These are phyloP conservation scores for Etia nguti DNA, from an alignment of 2,113 vertebrate species.

Conservation along the genomic window DNA sequence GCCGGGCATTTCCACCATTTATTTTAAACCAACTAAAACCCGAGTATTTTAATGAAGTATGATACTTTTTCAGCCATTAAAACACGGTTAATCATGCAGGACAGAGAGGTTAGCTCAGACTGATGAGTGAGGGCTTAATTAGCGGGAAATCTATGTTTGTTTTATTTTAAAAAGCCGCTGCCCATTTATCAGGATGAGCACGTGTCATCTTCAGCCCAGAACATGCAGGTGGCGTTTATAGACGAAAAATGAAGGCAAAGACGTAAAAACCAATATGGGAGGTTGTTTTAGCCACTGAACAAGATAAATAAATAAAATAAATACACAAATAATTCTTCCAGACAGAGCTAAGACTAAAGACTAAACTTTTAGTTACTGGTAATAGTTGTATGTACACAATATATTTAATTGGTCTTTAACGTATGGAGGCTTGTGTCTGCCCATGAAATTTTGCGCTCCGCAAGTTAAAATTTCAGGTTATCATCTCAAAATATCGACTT, in stretches of 20 bases:
- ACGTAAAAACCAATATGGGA: not conserved
- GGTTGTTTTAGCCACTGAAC: not conserved
- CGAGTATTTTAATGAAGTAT: not conserved
- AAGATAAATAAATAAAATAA: not conserved
- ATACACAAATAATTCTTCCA: not conserved
- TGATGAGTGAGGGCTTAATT: not conserved
- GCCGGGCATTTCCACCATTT: not conserved
- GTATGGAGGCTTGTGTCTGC: not conserved
- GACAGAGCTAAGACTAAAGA: rapidly evolving
- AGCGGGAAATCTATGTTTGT: not conserved
- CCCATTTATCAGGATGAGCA: not conserved
- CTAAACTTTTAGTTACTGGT: not conserved
- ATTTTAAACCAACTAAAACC: not conserved
- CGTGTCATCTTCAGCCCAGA: not conserved
- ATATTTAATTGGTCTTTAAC: rapidly evolving
- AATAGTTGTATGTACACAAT: not conserved
- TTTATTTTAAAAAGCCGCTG: not conserved
- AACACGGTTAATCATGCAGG: not conserved
- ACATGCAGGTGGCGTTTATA: not conserved
- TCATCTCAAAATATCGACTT: not conserved
- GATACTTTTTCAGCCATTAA: not conserved
- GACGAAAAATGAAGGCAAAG: not conserved
- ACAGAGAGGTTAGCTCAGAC: not conserved
- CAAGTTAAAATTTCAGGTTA: not conserved
- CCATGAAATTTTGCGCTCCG: not conserved